These are phyloP conservation scores for Archips crataeganus DNA, from an alignment of 2,888 invertebrate species.

Conservation along the genomic window DNA sequence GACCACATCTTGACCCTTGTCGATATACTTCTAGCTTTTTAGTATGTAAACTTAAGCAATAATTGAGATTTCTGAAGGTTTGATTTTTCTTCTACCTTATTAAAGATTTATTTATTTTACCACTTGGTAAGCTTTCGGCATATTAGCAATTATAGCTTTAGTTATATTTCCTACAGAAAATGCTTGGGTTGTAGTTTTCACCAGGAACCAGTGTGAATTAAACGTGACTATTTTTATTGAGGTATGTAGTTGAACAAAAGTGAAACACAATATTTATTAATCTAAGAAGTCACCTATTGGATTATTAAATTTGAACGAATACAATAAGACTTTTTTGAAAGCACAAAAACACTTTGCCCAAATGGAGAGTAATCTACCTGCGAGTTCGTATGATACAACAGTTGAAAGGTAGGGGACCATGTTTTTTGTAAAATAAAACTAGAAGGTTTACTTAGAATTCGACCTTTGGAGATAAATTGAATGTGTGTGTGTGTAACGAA, in stretches of 20 bases:
- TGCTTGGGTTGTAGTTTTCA: too few relatives aligned
- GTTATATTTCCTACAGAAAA: too few relatives aligned
- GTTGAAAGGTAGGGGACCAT: conserved; percentile 46
- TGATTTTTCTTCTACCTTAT: too few relatives aligned
- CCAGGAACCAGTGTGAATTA: too few relatives aligned
- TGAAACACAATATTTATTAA: not conserved
- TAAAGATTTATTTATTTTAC: too few relatives aligned
- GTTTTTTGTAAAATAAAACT: conserved; percentile 47
- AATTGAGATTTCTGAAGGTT: not conserved
- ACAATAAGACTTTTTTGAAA: conserved; percentile 13
- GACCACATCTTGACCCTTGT: not conserved
- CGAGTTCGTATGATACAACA: conserved; percentile 48
- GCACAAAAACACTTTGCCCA: conserved; percentile 34
- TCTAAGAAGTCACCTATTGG: conserved; percentile 15
- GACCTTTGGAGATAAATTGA: conserved; percentile 15
- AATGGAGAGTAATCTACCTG: conserved; percentile 58
- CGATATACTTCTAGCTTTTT: too few relatives aligned
- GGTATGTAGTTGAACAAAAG: not conserved
- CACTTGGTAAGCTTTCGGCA: too few relatives aligned
- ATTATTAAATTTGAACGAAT: conserved; percentile 23
- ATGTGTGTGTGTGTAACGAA: conserved; percentile 9
- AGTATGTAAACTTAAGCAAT: not conserved
- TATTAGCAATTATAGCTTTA: too few relatives aligned
- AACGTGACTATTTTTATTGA: too few relatives aligned
- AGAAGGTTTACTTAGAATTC: not conserved